Conservation (phyloP, 2,888 invertebrate genomes). For the Synergus japonicus region DNA sequence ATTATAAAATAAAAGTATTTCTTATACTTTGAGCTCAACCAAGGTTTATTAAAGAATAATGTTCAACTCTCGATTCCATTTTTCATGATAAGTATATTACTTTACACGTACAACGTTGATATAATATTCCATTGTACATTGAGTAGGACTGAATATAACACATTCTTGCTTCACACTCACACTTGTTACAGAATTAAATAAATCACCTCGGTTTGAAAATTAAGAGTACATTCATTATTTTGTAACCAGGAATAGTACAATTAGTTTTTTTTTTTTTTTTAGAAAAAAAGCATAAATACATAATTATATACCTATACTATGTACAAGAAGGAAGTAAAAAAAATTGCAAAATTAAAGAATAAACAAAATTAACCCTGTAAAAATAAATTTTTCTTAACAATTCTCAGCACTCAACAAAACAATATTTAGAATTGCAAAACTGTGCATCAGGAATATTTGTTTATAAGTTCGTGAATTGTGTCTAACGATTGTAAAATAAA, state of each 20-base stretch:
- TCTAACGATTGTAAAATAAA: neutral
- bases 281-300: neutral
- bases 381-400: neutral
- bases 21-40: neutral
- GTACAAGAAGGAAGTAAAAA: neutral
- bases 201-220: conserved; percentile 11
- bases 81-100: conserved; percentile 56
- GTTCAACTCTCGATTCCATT: conserved; percentile 15
- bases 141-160: conserved; percentile 44
- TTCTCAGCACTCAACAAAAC: neutral
- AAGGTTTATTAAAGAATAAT: conserved; percentile 1
- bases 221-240: neutral
- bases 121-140: conserved; percentile 40
- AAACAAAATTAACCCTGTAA: neutral
- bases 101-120: conserved; percentile 57
- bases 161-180: conserved; percentile 24
- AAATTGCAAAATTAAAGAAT: neutral
- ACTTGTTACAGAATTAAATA: conserved; percentile 21
- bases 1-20: neutral
- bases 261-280: neutral
- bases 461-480: neutral
- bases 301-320: conserved; percentile 14
- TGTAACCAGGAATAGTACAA: neutral
- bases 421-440: neutral
- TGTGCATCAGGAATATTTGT: neutral